Evolutionary conservation across 2,797 vertebrate species (phyloP).

Genomic region (Clarias laeviceps): DNA sequence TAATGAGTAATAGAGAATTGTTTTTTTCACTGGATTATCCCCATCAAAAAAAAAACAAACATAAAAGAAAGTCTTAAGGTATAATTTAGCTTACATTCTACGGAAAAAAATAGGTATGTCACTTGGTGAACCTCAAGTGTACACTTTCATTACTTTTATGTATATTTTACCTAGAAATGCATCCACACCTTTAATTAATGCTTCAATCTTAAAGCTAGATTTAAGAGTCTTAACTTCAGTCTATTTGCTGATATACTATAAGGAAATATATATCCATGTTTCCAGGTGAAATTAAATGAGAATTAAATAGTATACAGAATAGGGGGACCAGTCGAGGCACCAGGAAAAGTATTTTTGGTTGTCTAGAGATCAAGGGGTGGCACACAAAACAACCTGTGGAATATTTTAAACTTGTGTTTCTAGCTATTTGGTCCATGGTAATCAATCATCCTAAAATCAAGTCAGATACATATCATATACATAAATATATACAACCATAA

Average conservation of each 20-base stretch:
- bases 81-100: not conserved
- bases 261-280: not conserved
- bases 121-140: too few species aligned
- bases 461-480: not conserved
- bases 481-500: not conserved
- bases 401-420: not conserved
- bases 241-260: too few species aligned
- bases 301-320: not conserved
- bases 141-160: not conserved
- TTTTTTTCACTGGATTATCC: too few species aligned
- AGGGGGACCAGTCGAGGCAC: not conserved
- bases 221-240: too few species aligned
- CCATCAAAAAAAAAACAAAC: not conserved
- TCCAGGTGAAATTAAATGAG: not conserved
- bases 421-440: not conserved
- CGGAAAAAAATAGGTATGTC: not conserved
- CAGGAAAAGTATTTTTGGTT: not conserved
- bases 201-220: not conserved
- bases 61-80: not conserved
- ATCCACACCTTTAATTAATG: not conserved
- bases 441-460: not conserved
- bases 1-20: not conserved
- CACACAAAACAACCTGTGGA: not conserved
- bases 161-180: not conserved
- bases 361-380: not conserved